phyloP scores from a whole-genome alignment of 1,140 invertebrate species.

The Euglossa dilemma region DNA sequence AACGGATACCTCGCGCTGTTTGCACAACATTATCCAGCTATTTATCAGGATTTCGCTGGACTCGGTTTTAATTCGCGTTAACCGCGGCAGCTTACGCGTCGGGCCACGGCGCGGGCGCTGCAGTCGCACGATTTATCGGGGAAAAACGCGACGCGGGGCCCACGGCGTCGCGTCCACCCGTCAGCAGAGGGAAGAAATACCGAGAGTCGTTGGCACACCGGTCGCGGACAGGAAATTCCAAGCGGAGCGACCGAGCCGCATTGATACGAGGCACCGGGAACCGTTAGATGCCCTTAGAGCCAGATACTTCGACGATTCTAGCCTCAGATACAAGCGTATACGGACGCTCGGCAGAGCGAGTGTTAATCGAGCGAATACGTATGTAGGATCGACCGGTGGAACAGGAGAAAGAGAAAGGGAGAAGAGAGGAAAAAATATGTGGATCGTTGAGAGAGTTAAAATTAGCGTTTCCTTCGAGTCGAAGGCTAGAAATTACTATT shows the following conservation, averaged over 20 bases:
- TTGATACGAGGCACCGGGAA: constrained; percentile 23
- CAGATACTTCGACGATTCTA: constrained; percentile 4
- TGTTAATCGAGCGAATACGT: background rate
- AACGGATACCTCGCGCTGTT: constrained; percentile 65
- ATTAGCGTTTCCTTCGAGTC: too few relatives aligned
- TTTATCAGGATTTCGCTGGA: constrained; percentile 76
- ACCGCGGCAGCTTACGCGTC: background rate
- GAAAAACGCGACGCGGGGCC: constrained; percentile 12
- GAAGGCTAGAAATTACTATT: too few relatives aligned
- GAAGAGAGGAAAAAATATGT: too few relatives aligned
- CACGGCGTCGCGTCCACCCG: background rate
- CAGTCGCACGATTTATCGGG: constrained; percentile 35
- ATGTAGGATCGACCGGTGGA: too few relatives aligned
- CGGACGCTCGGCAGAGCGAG: background rate
- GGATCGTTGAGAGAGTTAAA: background rate
- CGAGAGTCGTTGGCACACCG: constrained; percentile 19
- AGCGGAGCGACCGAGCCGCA: background rate
- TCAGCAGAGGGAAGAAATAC: constrained; percentile 1
- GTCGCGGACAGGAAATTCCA: constrained; percentile 43
- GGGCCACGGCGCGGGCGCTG: background rate
- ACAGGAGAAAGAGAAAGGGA: background rate
- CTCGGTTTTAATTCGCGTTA: constrained; percentile 54
- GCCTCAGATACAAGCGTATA: background rate
- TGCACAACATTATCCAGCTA: constrained; percentile 77
- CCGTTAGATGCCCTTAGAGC: constrained; percentile 43